A percentile compares a stretch with the other conserved stretches of the same genome.
Conservation (phyloP, 1,140 invertebrate species). For the Neodiprion fabricii region DNA sequence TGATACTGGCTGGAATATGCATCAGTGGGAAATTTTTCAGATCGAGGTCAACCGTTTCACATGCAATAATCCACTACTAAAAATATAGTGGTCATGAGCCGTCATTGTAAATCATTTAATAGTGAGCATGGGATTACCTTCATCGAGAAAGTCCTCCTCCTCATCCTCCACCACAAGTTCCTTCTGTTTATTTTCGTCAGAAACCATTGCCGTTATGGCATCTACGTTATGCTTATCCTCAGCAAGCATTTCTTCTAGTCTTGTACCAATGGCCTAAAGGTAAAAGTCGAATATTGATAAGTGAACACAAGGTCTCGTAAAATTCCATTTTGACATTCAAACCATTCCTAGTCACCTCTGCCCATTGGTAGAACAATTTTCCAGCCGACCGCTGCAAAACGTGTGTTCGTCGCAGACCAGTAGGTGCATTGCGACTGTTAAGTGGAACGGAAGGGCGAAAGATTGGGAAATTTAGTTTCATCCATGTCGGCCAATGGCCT, state of each 20-base stretch:
- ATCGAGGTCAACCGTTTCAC: slow-evolving; percentile 15
- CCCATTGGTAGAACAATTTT: slow-evolving; percentile 97
- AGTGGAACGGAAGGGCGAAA: slow-evolving; percentile 78
- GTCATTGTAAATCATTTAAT: neutral
- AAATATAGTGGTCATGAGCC: too few species aligned
- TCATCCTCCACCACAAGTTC: slow-evolving; percentile 91
- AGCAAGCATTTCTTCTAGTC: slow-evolving; percentile 83
- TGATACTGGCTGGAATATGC: slow-evolving; percentile 77
- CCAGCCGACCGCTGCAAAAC: slow-evolving; percentile 91
- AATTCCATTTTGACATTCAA: neutral
- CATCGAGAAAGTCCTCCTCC: slow-evolving; percentile 98
- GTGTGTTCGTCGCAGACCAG: slow-evolving; percentile 75
- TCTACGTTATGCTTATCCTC: slow-evolving; percentile 78
- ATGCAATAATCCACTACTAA: neutral
- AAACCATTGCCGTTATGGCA: slow-evolving; percentile 72
- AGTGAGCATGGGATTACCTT: slow-evolving; percentile 69
- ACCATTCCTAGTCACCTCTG: slow-evolving; percentile 73
- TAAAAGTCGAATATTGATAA: slow-evolving; percentile 27
- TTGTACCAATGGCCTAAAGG: slow-evolving; percentile 78
- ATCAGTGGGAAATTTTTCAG: slow-evolving; percentile 33
- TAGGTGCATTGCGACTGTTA: slow-evolving; percentile 58
- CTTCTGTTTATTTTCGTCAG: slow-evolving; percentile 83
- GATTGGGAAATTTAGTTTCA: slow-evolving; percentile 85
- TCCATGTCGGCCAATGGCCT: slow-evolving; percentile 97
- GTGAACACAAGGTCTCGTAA: slow-evolving; percentile 46